phyloP scores from a whole-genome alignment of 2,113 vertebrate species.

The Stigmatopora argus region DNA sequence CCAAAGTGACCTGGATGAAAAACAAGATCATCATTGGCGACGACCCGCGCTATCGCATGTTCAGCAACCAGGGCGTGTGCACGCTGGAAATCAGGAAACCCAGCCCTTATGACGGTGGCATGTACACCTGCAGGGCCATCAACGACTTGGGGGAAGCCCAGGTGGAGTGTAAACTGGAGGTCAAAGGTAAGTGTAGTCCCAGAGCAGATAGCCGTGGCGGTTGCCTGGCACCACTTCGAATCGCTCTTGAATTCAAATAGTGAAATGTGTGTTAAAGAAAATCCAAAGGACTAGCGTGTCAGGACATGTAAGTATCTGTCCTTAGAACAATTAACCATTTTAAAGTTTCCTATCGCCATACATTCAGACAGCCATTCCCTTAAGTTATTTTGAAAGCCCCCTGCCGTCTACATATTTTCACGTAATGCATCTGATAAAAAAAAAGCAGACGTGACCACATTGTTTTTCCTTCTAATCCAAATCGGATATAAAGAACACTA shows the following conservation, averaged over 20 bases:
- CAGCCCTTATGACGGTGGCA: conserved; percentile 88
- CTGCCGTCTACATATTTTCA: not conserved
- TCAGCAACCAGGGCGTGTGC: conserved; percentile 94
- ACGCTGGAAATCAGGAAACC: conserved; percentile 96
- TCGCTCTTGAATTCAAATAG: not conserved
- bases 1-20: conserved; percentile 98
- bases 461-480: not conserved
- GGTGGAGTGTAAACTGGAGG: conserved; percentile 95
- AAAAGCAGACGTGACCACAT: not conserved
- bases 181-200: conserved; percentile 83
- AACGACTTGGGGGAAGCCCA: conserved; percentile 87
- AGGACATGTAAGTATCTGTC: conserved; percentile 9
- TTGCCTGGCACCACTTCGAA: conserved; percentile 2
- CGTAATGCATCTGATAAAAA: not conserved
- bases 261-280: not conserved
- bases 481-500: not conserved
- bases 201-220: not conserved
- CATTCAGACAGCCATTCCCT: not conserved
- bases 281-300: not conserved
- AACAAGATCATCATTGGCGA: conserved; percentile 88
- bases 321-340: not conserved
- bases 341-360: not conserved
- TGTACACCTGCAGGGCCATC: conserved; percentile 86
- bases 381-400: not conserved
- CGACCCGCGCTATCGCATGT: conserved; percentile 93